Conservation (phyloP, 1,140 invertebrate genomes). For the Cataglyphis hispanica region DNA sequence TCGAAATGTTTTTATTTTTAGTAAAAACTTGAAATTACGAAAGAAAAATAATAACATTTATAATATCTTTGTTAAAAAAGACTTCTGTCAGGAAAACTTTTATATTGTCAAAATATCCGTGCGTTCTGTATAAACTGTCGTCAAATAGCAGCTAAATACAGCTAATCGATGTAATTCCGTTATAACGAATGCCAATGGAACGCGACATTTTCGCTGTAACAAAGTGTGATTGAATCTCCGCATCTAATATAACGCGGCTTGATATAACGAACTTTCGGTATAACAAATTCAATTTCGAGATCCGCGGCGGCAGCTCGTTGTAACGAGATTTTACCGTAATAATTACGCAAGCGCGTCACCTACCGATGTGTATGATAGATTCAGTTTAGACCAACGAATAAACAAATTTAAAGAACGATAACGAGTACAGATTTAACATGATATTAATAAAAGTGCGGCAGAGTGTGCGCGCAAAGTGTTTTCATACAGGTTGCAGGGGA, state of each 20-base stretch:
- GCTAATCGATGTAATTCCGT: conserved; percentile 47
- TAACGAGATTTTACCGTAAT: conserved; percentile 55
- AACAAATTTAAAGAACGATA: conserved; percentile 58
- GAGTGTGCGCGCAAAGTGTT: conserved; percentile 6
- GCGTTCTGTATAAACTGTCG: conserved; percentile 8
- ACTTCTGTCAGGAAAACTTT: not conserved
- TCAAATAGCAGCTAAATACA: conserved; percentile 26
- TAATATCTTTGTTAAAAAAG: not conserved
- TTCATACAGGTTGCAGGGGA: conserved; percentile 29
- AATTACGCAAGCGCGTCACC: conserved; percentile 48
- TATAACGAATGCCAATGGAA: conserved; percentile 50
- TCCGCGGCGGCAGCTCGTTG: conserved; percentile 43
- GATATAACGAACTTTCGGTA: conserved; percentile 59
- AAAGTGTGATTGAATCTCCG: conserved; percentile 50
- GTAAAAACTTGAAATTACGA: not conserved
- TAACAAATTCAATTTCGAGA: conserved; percentile 61
- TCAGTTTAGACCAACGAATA: conserved; percentile 31
- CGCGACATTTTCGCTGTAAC: conserved; percentile 54
- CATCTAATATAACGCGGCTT: conserved; percentile 62
- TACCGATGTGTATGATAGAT: conserved; percentile 43
- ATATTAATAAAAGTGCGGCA: conserved; percentile 37
- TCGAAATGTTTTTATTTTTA: not conserved
- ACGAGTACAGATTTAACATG: conserved; percentile 29
- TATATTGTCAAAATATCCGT: not conserved
- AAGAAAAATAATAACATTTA: not conserved